These are phyloP conservation scores for Oscheius sp. DNA, from an alignment of 2,888 invertebrate genomes.

Conservation along the genomic window DNA sequence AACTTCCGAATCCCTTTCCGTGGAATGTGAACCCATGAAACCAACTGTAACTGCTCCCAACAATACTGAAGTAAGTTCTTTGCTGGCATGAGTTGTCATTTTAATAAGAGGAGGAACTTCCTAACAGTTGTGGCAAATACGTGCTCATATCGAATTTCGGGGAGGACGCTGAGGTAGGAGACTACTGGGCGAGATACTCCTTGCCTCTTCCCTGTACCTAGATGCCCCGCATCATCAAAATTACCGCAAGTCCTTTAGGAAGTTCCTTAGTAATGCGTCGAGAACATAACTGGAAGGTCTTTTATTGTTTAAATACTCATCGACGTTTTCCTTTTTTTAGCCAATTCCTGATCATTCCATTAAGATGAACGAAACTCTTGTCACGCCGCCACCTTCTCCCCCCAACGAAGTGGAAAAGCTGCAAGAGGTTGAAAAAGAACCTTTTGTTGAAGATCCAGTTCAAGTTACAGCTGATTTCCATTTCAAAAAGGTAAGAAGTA, in stretches of 20 bases:
- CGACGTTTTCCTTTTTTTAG: background rate
- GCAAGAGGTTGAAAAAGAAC: background rate
- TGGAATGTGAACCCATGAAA: no score
- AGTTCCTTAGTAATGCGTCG: conserved; percentile 1
- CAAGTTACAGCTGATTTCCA: conserved; percentile 2
- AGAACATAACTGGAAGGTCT: conserved; percentile 7
- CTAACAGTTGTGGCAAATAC: conserved; percentile 8
- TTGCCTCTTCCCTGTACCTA: background rate
- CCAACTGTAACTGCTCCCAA: no score
- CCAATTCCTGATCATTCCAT: background rate
- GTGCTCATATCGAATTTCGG: conserved; percentile 3
- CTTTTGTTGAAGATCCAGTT: background rate
- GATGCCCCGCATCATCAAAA: conserved; percentile 5
- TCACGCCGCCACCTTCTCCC: background rate
- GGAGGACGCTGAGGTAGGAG: background rate
- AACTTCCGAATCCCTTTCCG: no score
- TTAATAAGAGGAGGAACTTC: background rate
- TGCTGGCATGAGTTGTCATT: background rate
- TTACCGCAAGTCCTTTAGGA: background rate
- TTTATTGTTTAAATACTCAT: background rate
- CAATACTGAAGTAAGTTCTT: no score
- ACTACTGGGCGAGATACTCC: background rate
- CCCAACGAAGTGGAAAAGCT: background rate
- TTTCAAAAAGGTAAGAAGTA: conserved; percentile 12
- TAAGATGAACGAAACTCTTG: background rate